phyloP scores from a whole-genome alignment of 1,140 invertebrate genomes.

The Lasioglossum baleicum region DNA sequence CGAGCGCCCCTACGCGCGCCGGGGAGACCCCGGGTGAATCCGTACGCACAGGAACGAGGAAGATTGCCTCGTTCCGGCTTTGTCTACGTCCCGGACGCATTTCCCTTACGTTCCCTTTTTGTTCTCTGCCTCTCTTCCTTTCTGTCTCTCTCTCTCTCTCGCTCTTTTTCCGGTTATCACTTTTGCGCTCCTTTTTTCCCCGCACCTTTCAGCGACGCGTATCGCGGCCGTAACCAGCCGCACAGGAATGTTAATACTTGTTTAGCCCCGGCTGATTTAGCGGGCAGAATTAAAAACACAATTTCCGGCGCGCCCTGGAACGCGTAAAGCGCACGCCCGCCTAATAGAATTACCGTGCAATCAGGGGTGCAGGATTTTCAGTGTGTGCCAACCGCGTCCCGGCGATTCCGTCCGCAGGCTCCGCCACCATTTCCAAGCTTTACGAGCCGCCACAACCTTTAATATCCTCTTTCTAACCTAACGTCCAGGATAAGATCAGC shows the following conservation, averaged over 20 bases:
- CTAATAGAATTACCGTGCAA: constrained; percentile 71
- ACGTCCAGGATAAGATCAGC: constrained; percentile 39
- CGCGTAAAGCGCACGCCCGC: constrained; percentile 54
- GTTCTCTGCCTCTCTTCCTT: too few species aligned
- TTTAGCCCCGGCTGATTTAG: constrained; percentile 70
- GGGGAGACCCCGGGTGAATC: not conserved
- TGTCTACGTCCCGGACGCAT: constrained; percentile 8
- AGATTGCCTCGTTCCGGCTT: constrained; percentile 37
- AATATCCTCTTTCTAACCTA: constrained; percentile 38
- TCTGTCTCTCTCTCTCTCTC: not conserved
- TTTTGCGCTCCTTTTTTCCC: not conserved
- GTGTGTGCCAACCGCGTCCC: constrained; percentile 32
- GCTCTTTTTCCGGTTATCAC: too few species aligned
- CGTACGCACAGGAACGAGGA: not conserved
- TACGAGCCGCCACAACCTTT: constrained; percentile 45
- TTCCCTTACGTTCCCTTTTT: constrained; percentile 20
- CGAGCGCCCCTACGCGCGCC: not conserved
- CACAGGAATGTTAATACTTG: constrained; percentile 69
- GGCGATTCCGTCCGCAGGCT: constrained; percentile 18
- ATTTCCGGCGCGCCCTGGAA: constrained; percentile 59
- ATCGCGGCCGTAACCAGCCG: constrained; percentile 31
- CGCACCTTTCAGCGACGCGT: constrained; percentile 3
- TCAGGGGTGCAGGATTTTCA: constrained; percentile 63
- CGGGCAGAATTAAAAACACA: constrained; percentile 71
- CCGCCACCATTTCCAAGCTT: constrained; percentile 20